Conservation (phyloP, 2,797 vertebrate species). For the Gymnoscopelus microlampas region DNA sequence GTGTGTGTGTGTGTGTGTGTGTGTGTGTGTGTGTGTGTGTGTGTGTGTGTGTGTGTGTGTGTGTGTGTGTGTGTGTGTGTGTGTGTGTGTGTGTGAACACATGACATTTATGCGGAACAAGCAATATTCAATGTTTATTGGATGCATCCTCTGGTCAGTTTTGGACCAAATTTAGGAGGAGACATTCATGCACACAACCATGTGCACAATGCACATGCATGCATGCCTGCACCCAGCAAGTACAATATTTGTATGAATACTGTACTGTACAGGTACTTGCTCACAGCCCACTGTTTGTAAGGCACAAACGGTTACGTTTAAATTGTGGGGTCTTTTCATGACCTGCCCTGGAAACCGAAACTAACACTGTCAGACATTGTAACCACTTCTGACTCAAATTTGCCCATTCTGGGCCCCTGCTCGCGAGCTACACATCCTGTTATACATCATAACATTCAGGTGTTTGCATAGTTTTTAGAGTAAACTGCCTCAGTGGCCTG, state of each 20-base stretch:
- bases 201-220: background rate
- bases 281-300: no score
- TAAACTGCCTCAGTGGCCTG: constrained; percentile 42
- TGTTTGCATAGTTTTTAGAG: constrained; percentile 19
- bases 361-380: background rate
- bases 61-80: no score
- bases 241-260: no score
- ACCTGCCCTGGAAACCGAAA: constrained; percentile 6
- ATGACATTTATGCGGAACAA: no score
- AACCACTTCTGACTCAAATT: constrained; percentile 29
- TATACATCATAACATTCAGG: constrained; percentile 15
- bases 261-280: background rate
- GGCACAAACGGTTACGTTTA: no score
- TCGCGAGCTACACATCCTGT: constrained; percentile 56
- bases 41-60: no score
- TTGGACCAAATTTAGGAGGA: background rate
- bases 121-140: no score
- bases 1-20: no score
- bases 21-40: no score
- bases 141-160: no score
- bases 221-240: background rate
- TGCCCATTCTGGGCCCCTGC: background rate
- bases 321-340: no score
- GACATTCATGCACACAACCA: background rate
- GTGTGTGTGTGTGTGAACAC: no score